A percentile compares a stretch with the other conserved stretches of the same genome.
phyloP scores from a whole-genome alignment of 2,888 invertebrate genomes.

The Scaptomyza caliginosa region DNA sequence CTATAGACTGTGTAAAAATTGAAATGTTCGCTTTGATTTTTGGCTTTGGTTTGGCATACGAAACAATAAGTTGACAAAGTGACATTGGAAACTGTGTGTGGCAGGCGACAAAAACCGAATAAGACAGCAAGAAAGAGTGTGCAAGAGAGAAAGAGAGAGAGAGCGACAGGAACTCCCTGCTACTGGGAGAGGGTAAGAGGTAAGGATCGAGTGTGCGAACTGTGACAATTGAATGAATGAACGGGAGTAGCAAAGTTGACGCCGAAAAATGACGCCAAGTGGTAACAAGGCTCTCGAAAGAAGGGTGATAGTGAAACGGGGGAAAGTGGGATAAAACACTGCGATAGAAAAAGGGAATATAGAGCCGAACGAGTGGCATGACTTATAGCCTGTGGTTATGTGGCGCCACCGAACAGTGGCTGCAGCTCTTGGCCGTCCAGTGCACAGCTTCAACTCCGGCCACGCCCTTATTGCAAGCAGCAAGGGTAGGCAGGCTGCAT shows the following conservation, averaged over 20 bases:
- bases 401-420: constrained; percentile 51
- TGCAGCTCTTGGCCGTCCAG: constrained; percentile 11
- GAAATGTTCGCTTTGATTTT: constrained; percentile 16
- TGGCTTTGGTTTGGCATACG: constrained; percentile 44
- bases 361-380: constrained; percentile 33
- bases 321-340: neutral
- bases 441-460: constrained; percentile 7
- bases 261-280: constrained; percentile 66
- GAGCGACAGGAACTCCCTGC: no score
- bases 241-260: constrained; percentile 60
- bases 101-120: constrained; percentile 31
- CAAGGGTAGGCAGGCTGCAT: neutral
- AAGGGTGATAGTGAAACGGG: neutral
- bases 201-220: constrained; percentile 18
- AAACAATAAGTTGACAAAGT: constrained; percentile 63
- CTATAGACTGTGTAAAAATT: neutral
- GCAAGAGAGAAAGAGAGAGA: neutral
- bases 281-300: constrained; percentile 15
- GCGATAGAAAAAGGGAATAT: neutral
- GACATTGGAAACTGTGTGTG: constrained; percentile 60
- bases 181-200: neutral
- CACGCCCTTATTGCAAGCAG: constrained; percentile 2
- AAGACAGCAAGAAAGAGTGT: constrained; percentile 1
- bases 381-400: constrained; percentile 64
- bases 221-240: constrained; percentile 65